Conservation (phyloP, 1,140 invertebrate genomes). For the Thaumatotibia leucotreta region DNA sequence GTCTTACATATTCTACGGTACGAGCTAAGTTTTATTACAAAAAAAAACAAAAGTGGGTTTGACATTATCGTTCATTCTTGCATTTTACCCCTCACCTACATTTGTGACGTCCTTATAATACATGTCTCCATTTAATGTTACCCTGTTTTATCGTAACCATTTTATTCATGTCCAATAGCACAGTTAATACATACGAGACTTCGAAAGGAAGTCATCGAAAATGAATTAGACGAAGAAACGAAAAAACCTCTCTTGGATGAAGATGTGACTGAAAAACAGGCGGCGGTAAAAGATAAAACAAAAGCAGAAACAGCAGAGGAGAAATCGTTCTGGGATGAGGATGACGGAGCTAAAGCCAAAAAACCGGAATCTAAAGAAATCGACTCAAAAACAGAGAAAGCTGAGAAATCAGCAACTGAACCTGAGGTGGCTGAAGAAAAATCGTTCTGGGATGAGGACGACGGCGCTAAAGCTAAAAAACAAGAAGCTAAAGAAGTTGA, state of each 20-base stretch:
- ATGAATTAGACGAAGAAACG: conserved; percentile 36
- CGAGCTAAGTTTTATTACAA: too few species aligned
- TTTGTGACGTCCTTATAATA: conserved; percentile 54
- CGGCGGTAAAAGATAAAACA: conserved; percentile 31
- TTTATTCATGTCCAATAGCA: conserved; percentile 69
- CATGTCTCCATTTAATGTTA: conserved; percentile 34
- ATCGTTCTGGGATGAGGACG: conserved; percentile 34
- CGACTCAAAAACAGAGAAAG: conserved; percentile 28
- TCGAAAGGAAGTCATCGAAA: conserved; percentile 61
- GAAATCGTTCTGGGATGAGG: conserved; percentile 63
- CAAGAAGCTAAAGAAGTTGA: conserved; percentile 31
- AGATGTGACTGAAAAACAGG: conserved; percentile 33
- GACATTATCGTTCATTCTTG: conserved; percentile 18
- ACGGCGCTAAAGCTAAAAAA: conserved; percentile 33
- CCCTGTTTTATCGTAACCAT: conserved; percentile 44
- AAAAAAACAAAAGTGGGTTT: too few species aligned
- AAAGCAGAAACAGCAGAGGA: conserved; percentile 48
- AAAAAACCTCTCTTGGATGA: conserved; percentile 16
- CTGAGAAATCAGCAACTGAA: conserved; percentile 43
- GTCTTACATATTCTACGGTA: too few species aligned
- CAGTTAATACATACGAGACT: conserved; percentile 72
- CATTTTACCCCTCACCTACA: conserved; percentile 36
- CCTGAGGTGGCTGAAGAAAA: conserved; percentile 54
- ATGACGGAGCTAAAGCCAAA: conserved; percentile 38
- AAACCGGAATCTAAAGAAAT: conserved; percentile 37